These are phyloP conservation scores for Gopherus flavomarginatus DNA, from an alignment of 2,113 vertebrate genomes.

Conservation along the genomic window DNA sequence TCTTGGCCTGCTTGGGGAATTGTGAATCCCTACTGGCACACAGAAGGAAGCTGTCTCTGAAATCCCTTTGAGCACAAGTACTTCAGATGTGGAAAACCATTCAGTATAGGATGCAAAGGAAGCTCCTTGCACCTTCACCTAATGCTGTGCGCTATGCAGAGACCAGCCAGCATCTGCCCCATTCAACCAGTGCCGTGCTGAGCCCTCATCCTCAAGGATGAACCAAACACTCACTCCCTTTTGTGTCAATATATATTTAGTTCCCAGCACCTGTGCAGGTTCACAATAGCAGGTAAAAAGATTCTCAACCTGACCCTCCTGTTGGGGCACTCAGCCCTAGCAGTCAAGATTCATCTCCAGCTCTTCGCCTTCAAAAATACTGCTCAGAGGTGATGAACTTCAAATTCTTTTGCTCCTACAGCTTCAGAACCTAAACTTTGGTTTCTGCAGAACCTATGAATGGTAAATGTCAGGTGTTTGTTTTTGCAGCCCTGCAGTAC, in stretches of 20 bases:
- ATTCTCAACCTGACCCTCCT: conserved; percentile 63
- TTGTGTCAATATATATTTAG: conserved; percentile 46
- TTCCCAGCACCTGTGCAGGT: conserved; percentile 48
- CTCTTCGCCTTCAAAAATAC: conserved; percentile 42
- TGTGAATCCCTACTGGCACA: rapidly evolving
- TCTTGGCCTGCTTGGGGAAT: background rate
- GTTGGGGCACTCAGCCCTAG: conserved; percentile 36
- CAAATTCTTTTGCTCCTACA: conserved; percentile 65
- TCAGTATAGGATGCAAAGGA: background rate
- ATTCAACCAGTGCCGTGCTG: background rate
- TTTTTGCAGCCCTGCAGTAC: conserved; percentile 59
- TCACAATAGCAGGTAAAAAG: conserved; percentile 54
- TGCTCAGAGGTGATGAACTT: conserved; percentile 70
- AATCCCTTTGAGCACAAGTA: background rate
- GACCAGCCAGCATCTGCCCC: background rate
- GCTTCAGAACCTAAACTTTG: conserved; percentile 59
- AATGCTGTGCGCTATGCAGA: background rate
- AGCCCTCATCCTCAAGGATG: conserved; percentile 57
- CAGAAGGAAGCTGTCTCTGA: background rate
- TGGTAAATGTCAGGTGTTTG: conserved; percentile 75
- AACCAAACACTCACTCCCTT: conserved; percentile 17
- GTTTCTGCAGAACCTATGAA: conserved; percentile 71
- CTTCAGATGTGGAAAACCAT: background rate
- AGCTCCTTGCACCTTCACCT: background rate
- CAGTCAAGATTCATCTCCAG: conserved; percentile 38